phyloP scores from a whole-genome alignment of 2,113 vertebrate genomes.

The Balaenoptera acutorostrata region DNA sequence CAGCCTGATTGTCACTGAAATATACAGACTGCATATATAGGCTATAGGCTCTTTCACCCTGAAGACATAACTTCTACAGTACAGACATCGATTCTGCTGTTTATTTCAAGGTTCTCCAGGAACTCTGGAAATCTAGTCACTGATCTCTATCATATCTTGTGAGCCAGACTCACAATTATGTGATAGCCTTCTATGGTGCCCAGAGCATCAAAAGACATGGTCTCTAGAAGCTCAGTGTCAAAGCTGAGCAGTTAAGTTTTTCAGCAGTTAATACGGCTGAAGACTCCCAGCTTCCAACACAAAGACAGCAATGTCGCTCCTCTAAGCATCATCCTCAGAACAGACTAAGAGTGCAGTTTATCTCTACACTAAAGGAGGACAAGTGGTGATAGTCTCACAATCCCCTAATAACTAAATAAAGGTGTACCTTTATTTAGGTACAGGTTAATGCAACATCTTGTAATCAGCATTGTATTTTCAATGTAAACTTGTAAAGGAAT shows the following conservation, averaged over 20 bases:
- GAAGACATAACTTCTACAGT: neutral
- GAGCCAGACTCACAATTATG: neutral
- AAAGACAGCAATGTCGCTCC: neutral
- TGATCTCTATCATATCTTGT: neutral
- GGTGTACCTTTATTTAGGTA: neutral
- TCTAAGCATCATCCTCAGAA: neutral
- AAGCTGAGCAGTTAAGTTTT: neutral
- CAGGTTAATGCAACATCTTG: neutral
- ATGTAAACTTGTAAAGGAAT: neutral
- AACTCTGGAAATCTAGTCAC: neutral
- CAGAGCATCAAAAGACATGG: neutral
- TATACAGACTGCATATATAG: neutral
- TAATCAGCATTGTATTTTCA: neutral
- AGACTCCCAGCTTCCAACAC: neutral
- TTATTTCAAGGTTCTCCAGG: neutral
- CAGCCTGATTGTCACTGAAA: neutral
- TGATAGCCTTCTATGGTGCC: neutral
- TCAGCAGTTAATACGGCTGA: neutral
- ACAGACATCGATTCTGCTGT: neutral
- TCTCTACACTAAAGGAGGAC: neutral
- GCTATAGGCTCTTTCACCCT: neutral
- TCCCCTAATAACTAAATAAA: neutral
- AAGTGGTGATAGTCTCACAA: neutral
- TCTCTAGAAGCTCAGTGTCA: neutral
- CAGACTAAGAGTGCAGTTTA: neutral